Base-by-base conservation (phyloP, 2,888 invertebrate genomes). In the Micoletzkya japonica region DNA sequence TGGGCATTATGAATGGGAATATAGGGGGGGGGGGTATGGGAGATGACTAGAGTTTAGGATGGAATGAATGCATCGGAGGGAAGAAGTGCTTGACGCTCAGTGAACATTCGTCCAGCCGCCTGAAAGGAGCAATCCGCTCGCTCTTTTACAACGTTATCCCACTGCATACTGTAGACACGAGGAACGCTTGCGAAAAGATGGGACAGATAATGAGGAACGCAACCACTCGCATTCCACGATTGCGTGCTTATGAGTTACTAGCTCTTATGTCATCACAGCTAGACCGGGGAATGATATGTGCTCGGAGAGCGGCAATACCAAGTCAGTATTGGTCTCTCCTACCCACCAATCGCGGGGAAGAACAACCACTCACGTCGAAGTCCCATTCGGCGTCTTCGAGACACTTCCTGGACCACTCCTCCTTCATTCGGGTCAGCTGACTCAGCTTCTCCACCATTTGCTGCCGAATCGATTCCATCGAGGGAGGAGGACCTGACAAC, bases 371-470 rank as follows among this genome's bases (percentile, higher is more conserved):
- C 49, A 82, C 82, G 44, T 81, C 79, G 58, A 67, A 83, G 70
- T 83, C 72, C 81, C 81, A 83, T 20, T 73, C 72, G 39, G 71
- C 72, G 39, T 84, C 83, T 36, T 73, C 76, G 14, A 84, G 74
- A 63, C 83, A 84, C 64, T 82, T 78, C 37, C 70, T 71, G 36
- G 78, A 75, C 77, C 80, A 84, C 24, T 79, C 78, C 6, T 74
- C 66, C 52, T 76, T 73, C 83, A 84, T 82, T 30, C 82, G 79
- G 59, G 76, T 77, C 59, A 77, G 76, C 7, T 63, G 30, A 37
- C 72, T 75, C 67, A 82, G 80, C 56, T 75, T 74, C 28, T 73
- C 72, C n/a, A 81, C 71, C 82, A 82, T 82, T 52, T 71, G 71
- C 4, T 74, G 57, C 10, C 72, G 72, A 3, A 77, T 72, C 7